Percentiles rank a stretch among this genome's conserved stretches.
These are phyloP conservation scores for Mya arenaria DNA, from an alignment of 1,140 invertebrate species.

Conservation along the genomic window DNA sequence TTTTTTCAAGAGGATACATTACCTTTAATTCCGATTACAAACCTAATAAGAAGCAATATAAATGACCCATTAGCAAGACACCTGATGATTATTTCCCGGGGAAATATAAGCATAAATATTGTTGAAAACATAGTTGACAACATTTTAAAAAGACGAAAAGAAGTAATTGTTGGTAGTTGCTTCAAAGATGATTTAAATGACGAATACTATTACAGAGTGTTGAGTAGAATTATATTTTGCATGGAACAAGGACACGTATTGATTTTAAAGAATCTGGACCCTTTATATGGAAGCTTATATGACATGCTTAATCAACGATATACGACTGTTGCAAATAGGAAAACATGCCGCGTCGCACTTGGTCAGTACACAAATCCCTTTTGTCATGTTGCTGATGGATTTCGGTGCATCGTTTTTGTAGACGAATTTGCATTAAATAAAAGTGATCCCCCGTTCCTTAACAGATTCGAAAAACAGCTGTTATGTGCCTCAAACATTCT, in stretches of 20 bases:
- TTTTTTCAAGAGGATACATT: background rate
- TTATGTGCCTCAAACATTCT: slow-evolving; percentile 32
- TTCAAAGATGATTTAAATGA: slow-evolving; percentile 60
- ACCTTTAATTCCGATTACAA: background rate
- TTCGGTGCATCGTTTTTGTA: slow-evolving; percentile 61
- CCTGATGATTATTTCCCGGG: slow-evolving; percentile 32
- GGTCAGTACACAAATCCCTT: slow-evolving; percentile 60
- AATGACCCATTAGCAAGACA: slow-evolving; percentile 37
- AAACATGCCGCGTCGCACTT: slow-evolving; percentile 55
- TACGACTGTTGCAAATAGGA: slow-evolving; percentile 56
- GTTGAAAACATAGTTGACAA: slow-evolving; percentile 16
- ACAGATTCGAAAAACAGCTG: slow-evolving; percentile 64
- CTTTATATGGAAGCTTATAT: slow-evolving; percentile 64
- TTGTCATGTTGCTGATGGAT: slow-evolving; percentile 60
- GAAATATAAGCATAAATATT: slow-evolving; percentile 31
- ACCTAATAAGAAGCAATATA: slow-evolving; percentile 49
- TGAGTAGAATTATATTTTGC: slow-evolving; percentile 63
- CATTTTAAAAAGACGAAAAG: background rate
- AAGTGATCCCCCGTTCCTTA: slow-evolving; percentile 59
- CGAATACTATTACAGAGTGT: slow-evolving; percentile 57
- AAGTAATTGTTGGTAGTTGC: slow-evolving; percentile 55
- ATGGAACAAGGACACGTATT: slow-evolving; percentile 64
- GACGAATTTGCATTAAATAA: slow-evolving; percentile 51
- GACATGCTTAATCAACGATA: slow-evolving; percentile 68
- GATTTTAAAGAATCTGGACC: slow-evolving; percentile 61